Evolutionary conservation across 2,113 vertebrate species (phyloP), one percentile per base, ranked within the genome.

Genomic region (Cryptotis parvus): DNA sequence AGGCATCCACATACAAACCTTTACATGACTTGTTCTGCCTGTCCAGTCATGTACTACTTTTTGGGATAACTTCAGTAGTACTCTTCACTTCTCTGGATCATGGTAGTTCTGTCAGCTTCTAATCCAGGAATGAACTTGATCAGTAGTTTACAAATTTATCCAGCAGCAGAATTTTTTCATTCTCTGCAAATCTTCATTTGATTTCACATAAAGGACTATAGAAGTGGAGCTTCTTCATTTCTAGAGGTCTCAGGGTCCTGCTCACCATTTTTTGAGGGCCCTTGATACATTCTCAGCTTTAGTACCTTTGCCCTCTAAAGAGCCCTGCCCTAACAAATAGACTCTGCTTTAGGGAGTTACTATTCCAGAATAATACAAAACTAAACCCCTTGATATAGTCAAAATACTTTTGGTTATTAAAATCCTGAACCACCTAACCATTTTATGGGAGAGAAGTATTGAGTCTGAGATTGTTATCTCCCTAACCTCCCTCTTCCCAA

Each of bases 131-230:
- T 45, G 49, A 27, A 35, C 18, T 61, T 75, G 10, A 66, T 29
- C 11, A 26, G 15, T 52, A 12, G 43, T 88, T 76, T 84, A 79
- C 49, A 39, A 61, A 72, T 22, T 4, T 1, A 49, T 24, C 18
- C 65, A 45, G 12, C 4, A 29, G 7, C 4, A 1, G 16, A 69
- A 22, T 7, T 4, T 29, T 11, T 65, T 20, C 74, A 41, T 83
- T 27, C 9, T 31, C 7, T 63, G 0, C 1, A 49, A 5, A 2
- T 9, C 69, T 16, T 1, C 18, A 0, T n/a, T 16, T 16, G 41
- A 87, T 33, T 10, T 22, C 15, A 4, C 2, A 0, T 0, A 0
- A 3, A 31, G 72, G 33, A 63, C 4, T 26, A 16, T 18, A 10
- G 35, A 45, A n/a, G 85, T 43, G 35, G 6, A 77, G 2, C 16